phyloP scores from a whole-genome alignment of 2,797 vertebrate species.

The Amblyraja radiata region DNA sequence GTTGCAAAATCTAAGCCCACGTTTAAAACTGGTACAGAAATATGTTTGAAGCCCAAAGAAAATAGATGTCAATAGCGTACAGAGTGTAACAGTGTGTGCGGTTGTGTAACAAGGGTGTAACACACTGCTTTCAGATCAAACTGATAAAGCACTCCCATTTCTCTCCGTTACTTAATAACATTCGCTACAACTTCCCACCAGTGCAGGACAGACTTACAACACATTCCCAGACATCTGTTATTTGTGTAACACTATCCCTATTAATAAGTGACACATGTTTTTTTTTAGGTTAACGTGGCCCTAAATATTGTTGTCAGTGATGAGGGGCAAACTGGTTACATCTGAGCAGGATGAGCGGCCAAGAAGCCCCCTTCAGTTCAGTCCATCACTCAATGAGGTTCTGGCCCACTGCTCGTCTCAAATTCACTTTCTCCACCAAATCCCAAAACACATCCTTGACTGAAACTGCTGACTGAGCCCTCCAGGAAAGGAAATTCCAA shows the following conservation, averaged over 20 bases:
- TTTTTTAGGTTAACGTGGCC: neutral
- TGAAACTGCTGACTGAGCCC: no score
- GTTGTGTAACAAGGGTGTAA: constrained; percentile 26
- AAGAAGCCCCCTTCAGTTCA: no score
- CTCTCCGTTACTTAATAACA: constrained; percentile 11
- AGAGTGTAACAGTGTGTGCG: neutral
- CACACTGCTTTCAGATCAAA: neutral
- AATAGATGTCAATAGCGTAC: neutral
- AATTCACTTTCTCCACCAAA: no score
- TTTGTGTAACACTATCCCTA: constrained; percentile 1
- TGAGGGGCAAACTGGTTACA: neutral
- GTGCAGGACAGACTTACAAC: neutral
- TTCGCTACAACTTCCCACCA: neutral
- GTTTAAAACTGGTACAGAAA: neutral
- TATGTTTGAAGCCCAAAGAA: no score
- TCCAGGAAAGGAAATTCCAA: no score
- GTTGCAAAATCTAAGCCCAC: neutral
- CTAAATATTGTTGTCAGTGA: neutral
- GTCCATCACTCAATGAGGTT: no score
- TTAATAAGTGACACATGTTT: constrained; percentile 24
- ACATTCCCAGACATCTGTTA: constrained; percentile 20
- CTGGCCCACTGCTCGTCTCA: no score
- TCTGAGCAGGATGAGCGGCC: neutral
- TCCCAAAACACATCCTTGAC: no score
- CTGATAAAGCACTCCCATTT: constrained; percentile 22